Percentiles rank a stretch among this genome's conserved stretches.
These are phyloP conservation scores for Phylloscopus trochiloides DNA, from an alignment of 2,113 vertebrate genomes.

Conservation along the genomic window DNA sequence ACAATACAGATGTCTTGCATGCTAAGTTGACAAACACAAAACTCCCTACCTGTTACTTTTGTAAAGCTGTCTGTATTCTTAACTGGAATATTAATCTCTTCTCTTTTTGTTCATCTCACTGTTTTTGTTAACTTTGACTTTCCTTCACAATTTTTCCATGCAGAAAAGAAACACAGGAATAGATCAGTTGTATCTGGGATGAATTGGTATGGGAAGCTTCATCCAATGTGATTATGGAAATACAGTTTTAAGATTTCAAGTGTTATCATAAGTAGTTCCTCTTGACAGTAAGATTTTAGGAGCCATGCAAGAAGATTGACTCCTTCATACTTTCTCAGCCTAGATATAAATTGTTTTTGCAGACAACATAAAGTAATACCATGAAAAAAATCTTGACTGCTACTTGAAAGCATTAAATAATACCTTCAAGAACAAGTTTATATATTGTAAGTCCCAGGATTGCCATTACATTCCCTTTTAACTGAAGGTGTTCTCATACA, in stretches of 20 bases:
- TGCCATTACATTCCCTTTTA: neutral
- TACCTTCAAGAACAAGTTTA: neutral
- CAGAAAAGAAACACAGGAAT: neutral
- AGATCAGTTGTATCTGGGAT: neutral
- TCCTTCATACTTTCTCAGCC: neutral
- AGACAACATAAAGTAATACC: neutral
- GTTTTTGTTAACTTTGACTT: neutral
- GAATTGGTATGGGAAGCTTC: neutral
- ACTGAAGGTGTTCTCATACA: neutral
- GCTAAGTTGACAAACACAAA: neutral
- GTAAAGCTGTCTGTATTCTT: neutral
- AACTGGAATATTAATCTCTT: neutral
- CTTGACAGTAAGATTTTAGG: neutral
- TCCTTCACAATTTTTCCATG: neutral
- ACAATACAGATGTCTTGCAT: neutral
- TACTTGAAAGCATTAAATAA: neutral
- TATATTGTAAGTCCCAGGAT: neutral
- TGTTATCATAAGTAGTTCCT: neutral
- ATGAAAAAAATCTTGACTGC: neutral
- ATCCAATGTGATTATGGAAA: neutral
- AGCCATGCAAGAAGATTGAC: neutral
- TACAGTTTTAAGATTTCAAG: neutral
- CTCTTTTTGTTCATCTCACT: neutral
- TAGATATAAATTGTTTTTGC: neutral
- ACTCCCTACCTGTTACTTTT: accelerated